Percentiles rank a stretch among this genome's conserved stretches.
These are phyloP conservation scores for Macrosoma leucophasiata DNA, from an alignment of 2,888 invertebrate genomes.

Conservation along the genomic window DNA sequence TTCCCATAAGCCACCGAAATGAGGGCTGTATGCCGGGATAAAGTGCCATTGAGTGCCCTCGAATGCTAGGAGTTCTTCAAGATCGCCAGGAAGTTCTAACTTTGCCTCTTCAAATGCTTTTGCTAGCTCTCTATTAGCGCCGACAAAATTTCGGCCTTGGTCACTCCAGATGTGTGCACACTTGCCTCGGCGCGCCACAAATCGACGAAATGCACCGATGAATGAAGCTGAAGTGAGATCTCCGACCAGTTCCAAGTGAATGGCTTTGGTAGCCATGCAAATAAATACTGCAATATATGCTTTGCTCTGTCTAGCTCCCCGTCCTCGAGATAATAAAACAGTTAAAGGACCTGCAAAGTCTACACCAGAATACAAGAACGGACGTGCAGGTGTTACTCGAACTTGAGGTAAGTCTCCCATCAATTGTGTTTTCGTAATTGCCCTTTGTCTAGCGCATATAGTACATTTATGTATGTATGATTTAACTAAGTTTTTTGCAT, in stretches of 20 bases:
- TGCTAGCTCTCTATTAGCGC: slow-evolving; percentile 20
- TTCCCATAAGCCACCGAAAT: slow-evolving; percentile 28
- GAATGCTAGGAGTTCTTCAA: no score
- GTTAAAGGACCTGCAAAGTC: slow-evolving; percentile 16
- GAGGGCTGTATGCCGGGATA: slow-evolving; percentile 21
- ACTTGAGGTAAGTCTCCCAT: slow-evolving; percentile 9
- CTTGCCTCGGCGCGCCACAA: slow-evolving; percentile 19
- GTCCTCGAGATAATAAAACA: slow-evolving; percentile 6
- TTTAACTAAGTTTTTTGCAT: slow-evolving; percentile 21
- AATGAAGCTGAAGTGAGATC: slow-evolving; percentile 9
- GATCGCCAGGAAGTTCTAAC: no score
- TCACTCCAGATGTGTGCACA: slow-evolving; percentile 22
- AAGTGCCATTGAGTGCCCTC: slow-evolving; percentile 27
- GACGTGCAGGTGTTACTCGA: slow-evolving; percentile 10
- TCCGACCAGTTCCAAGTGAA: slow-evolving; percentile 18
- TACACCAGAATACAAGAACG: slow-evolving; percentile 12
- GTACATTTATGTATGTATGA: slow-evolving; percentile 21
- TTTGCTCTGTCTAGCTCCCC: slow-evolving; percentile 13
- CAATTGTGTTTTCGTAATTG: slow-evolving; percentile 5
- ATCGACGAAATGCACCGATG: slow-evolving; percentile 15
- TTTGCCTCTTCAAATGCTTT: no score
- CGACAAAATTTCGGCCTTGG: slow-evolving; percentile 21
- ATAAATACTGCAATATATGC: slow-evolving; percentile 20
- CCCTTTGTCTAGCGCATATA: slow-evolving; percentile 21
- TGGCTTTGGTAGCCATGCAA: slow-evolving; percentile 16